These are phyloP conservation scores for Argynnis bischoffii DNA, from an alignment of 2,888 invertebrate genomes.

Conservation along the genomic window DNA sequence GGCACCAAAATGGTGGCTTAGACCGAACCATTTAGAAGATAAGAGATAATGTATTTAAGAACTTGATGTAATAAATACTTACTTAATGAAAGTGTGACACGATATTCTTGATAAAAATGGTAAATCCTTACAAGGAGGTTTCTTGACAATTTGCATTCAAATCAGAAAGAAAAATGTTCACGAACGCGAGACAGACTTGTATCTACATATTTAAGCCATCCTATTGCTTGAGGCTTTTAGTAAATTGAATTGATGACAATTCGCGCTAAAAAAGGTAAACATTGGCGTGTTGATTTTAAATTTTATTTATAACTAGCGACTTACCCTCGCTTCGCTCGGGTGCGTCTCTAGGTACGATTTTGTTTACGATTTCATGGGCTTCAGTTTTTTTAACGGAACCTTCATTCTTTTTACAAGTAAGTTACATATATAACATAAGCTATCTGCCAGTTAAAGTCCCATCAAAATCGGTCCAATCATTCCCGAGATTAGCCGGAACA, in stretches of 20 bases:
- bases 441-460: too few species aligned
- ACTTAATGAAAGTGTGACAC: conserved; percentile 22
- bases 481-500: too few species aligned
- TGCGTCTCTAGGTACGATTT: too few species aligned
- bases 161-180: conserved; percentile 45
- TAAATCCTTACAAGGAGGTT: conserved; percentile 33
- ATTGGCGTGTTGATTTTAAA: conserved; percentile 24
- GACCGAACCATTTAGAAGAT: too few species aligned
- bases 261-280: conserved; percentile 32
- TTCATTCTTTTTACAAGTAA: too few species aligned
- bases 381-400: too few species aligned
- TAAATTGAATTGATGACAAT: conserved; percentile 46
- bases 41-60: background rate
- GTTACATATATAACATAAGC: too few species aligned
- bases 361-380: too few species aligned
- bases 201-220: conserved; percentile 45
- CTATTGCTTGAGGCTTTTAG: conserved; percentile 43
- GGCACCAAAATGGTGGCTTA: too few species aligned
- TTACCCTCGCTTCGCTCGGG: too few species aligned
- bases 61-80: conserved; percentile 19
- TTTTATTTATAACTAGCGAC: background rate
- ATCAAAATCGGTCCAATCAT: too few species aligned
- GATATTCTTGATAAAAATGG: conserved; percentile 24
- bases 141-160: conserved; percentile 52
- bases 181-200: conserved; percentile 40